Evolutionary conservation across 2,113 vertebrate species (phyloP).

Genomic region (Forbesichthys papilliferus): DNA sequence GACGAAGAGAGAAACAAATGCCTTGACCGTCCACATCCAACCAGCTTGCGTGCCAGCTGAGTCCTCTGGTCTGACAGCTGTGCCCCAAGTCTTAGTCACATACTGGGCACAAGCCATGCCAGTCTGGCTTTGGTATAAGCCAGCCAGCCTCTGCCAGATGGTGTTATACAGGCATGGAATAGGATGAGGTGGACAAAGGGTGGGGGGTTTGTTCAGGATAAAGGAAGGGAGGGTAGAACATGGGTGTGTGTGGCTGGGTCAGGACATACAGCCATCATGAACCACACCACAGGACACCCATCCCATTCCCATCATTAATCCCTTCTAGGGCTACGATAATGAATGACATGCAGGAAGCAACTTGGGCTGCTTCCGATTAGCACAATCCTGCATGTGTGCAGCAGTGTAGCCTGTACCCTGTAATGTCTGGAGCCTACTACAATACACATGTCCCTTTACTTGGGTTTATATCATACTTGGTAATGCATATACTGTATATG

Average conservation of each 20-base stretch:
- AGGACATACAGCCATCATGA: slow-evolving; percentile 41
- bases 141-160: slow-evolving; percentile 34
- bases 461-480: neutral
- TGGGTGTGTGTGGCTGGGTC: neutral
- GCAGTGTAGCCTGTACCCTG: slow-evolving; percentile 2
- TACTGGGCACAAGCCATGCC: slow-evolving; percentile 28
- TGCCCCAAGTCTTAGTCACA: slow-evolving; percentile 38
- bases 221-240: neutral
- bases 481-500: neutral
- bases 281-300: slow-evolving; percentile 10
- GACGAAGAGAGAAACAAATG: slow-evolving; percentile 21
- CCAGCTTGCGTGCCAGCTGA: slow-evolving; percentile 31
- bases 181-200: slow-evolving; percentile 22
- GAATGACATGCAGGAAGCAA: slow-evolving; percentile 39
- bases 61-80: slow-evolving; percentile 45
- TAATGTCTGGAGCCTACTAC: neutral
- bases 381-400: slow-evolving; percentile 19
- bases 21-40: slow-evolving; percentile 22
- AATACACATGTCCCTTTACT: slow-evolving; percentile 6
- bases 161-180: slow-evolving; percentile 27
- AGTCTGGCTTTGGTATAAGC: slow-evolving; percentile 33
- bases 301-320: slow-evolving; percentile 31
- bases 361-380: slow-evolving; percentile 21
- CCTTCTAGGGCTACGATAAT: slow-evolving; percentile 39
- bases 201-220: slow-evolving; percentile 23